phyloP scores from a whole-genome alignment of 2,113 vertebrate species.

The Sceloporus undulatus region DNA sequence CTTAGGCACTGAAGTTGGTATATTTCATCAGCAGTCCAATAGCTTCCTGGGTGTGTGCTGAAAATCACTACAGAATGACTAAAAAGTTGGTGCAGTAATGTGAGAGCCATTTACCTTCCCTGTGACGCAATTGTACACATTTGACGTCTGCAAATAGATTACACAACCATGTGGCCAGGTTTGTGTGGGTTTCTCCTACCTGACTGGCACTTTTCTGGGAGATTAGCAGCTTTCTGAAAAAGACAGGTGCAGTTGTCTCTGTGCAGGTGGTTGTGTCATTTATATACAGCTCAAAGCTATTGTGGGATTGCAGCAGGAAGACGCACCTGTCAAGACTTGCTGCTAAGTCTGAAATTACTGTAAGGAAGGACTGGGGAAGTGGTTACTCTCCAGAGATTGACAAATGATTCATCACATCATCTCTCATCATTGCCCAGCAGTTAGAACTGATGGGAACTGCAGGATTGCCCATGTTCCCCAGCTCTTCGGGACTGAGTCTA shows the following conservation, averaged over 20 bases:
- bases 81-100: neutral
- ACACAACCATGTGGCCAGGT: neutral
- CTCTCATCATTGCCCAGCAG: neutral
- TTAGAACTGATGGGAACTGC: neutral
- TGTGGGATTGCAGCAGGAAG: neutral
- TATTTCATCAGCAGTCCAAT: neutral
- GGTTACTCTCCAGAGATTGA: neutral
- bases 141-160: neutral
- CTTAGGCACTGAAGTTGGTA: neutral
- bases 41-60: neutral
- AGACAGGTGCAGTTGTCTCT: neutral
- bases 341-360: neutral
- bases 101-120: neutral
- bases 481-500: neutral
- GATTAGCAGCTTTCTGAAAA: neutral
- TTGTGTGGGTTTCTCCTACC: neutral
- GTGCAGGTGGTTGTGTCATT: neutral
- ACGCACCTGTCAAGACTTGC: neutral
- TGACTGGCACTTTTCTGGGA: neutral
- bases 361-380: neutral
- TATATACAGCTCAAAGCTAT: neutral
- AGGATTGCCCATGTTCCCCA: neutral
- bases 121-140: neutral
- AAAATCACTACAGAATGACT: neutral
- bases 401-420: neutral